Base-by-base conservation (phyloP, 2,888 invertebrate species). In the Aquatica leii region DNA sequence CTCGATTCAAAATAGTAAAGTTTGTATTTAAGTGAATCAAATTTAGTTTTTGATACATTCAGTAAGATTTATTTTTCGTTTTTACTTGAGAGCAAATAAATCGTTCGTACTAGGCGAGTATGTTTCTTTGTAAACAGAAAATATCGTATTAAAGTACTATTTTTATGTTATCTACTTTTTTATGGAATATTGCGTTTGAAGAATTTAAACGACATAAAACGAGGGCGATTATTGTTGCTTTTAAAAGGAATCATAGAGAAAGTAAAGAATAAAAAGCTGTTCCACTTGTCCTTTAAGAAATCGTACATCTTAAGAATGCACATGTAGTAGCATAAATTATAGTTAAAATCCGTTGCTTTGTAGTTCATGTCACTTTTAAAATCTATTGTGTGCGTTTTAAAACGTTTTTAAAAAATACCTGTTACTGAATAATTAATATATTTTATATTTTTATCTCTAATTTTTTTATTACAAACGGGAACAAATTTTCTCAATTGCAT, bases 321-420 rank as follows among this genome's bases (percentile, higher is more conserved):
- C 58, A 54, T 63, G 59, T 59, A 63, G 57, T 58, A 52, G 58
- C 58, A 57, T 62, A 58, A 58, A 62, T 62, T 53, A 63, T 56
- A 59, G 58, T 54, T 58, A 40, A 54, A 59, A 59, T 24, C 59
- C 53, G 54, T 59, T 63, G 37, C 54, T 50, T 53, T 63, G 40
- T 53, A 52, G 53, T 4, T 49, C 51, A 52, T 52, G 51, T 54
- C 57, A 52, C 52, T 52, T 57, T 51, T 57, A 52, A 49, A 59
- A 51, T 8, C 18, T 17, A 17, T 46, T 18, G 17, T 9, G 18
- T 18, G 37, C 2, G 9, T 37, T 37, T 37, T 2, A 6, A 11
- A 37, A 37, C 37, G 9, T 12, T 2, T 17, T 5, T 17, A 3
- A 18, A 18, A 5, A 18, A 20, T 18, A 24, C 2, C 24, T 24